Conservation (phyloP, 2,113 vertebrate genomes). For the Micronisus gabar region DNA sequence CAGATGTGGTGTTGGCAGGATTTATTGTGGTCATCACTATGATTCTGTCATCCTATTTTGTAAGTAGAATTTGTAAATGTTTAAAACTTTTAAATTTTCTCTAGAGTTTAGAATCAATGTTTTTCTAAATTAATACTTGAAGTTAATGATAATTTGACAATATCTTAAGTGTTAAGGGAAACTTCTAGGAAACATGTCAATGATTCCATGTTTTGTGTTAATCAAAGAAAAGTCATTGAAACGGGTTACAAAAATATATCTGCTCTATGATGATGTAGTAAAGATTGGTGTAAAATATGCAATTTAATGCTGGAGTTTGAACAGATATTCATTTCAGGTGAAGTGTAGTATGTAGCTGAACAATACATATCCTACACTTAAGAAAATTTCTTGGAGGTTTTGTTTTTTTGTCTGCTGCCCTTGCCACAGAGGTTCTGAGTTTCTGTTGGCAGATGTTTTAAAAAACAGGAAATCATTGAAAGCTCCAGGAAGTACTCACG, state of each 20-base stretch:
- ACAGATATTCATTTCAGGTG: neutral
- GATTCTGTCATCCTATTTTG: constrained; percentile 91
- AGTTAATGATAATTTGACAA: neutral
- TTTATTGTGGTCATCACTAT: constrained; percentile 81
- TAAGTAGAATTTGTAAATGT: constrained; percentile 69
- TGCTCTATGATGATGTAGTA: neutral
- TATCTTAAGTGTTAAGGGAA: neutral
- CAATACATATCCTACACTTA: neutral
- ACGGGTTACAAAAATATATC: neutral
- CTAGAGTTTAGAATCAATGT: neutral
- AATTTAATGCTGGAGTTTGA: neutral
- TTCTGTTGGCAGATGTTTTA: neutral
- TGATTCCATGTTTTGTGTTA: neutral
- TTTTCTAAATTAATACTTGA: neutral
- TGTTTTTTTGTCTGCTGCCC: neutral
- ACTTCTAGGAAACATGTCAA: neutral
- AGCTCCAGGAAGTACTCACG: neutral
- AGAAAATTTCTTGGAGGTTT: neutral
- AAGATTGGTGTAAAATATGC: neutral
- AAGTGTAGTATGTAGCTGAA: neutral
- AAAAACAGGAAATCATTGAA: neutral
- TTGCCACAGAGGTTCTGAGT: neutral
- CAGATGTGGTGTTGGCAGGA: constrained; percentile 86
- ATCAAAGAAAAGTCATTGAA: neutral
- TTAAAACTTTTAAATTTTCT: neutral